Evolutionary conservation across 2,113 vertebrate genomes (phyloP), one percentile per base, ranked within the genome.

Genomic region (Solenodon paradoxus): DNA sequence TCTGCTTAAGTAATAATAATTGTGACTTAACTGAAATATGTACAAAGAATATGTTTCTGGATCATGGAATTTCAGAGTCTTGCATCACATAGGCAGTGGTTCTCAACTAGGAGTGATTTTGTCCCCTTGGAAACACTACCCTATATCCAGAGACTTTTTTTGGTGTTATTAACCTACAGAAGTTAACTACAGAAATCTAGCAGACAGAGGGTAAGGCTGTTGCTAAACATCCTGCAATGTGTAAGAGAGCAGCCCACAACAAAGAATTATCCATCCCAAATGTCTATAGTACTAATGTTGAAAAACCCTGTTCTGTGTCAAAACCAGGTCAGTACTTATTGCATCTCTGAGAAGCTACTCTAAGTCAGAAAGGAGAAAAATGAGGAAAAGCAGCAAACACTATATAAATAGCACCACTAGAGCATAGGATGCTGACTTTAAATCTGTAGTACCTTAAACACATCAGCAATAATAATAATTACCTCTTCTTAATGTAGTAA

Each of bases 31-130:
- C 59, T 57, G 64, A 95, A 93, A 81, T 94, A 22, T n/a, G 9
- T 85, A 47, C 40, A 88, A 82, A 91, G 40, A 53, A 32, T 59
- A 88, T 92, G 4, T 92, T 93, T 94, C 55, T 95, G 24, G 10
- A 59, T 88, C 19, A 49, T 35, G 13, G 35, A 69, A 47, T 69
- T 83, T 90, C n/a, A 82, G 42, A 13, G 15, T 45, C 26, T 95
- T 86, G 38, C 24, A 82, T 81, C 63, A 78, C 40, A 94, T 35
- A 74, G 45, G 22, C 7, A 80, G 1, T 42, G 38, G 7, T 79
- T 92, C 51, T 95, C 38, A 95, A 4, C 9, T 30, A 38, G 28
- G 30, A 3, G 13, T 68, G 22, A 8, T 51, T 90, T 87, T 89
- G 24, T 90, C 7, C 28, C 11, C 42, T 16, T 10, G 9, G 11